Evolutionary conservation across 2,113 vertebrate genomes (phyloP), one percentile per base, ranked within the genome.

Genomic region (Halcyon senegalensis): DNA sequence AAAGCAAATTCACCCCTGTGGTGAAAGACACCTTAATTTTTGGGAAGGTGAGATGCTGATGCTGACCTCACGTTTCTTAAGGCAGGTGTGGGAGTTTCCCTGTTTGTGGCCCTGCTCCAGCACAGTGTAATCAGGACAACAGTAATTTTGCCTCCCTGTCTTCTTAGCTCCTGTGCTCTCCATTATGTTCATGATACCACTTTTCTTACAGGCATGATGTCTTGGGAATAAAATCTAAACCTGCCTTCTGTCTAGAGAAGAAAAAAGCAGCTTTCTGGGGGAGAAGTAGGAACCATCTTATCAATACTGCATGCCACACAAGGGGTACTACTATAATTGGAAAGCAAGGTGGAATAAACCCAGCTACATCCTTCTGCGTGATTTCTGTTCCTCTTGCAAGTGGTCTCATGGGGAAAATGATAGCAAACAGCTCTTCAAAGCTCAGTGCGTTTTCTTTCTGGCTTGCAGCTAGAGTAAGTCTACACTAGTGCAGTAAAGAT

Each of bases 151-250:
- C 30, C 53, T 78, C 23, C 43, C 21, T 1, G 0, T 51, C 37
- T n/a, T 43, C 35, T 77, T 35, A 9, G 11, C 39, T 78, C 24
- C 55, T 50, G 18, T 37, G 28, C 23, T 69, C 3, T 41, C 59
- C 8, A 1, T 88, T 7, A 0, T 27, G 11, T 73, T 84, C 5
- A 1, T 7, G 16, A 6, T 13, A 10, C 3, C 17, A 1, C 31
- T 66, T 50, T 64, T 37, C 41, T 62, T 56, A 20, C 68, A 74
- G 59, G 56, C 43, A 0, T 21, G 48, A 83, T 72, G 30, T 60
- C 37, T 66, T 62, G 62, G 48, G 55, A 43, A 13, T 73, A 12
- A 77, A 66, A 12, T 59, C 16, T 59, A 24, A 86, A 37, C 18
- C 39, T 64, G 59, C 60, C 55, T 53, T 67, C n/a, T 53, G 0